These are phyloP conservation scores for Stratiomys singularior DNA, from an alignment of 2,888 invertebrate species.

Conservation along the genomic window DNA sequence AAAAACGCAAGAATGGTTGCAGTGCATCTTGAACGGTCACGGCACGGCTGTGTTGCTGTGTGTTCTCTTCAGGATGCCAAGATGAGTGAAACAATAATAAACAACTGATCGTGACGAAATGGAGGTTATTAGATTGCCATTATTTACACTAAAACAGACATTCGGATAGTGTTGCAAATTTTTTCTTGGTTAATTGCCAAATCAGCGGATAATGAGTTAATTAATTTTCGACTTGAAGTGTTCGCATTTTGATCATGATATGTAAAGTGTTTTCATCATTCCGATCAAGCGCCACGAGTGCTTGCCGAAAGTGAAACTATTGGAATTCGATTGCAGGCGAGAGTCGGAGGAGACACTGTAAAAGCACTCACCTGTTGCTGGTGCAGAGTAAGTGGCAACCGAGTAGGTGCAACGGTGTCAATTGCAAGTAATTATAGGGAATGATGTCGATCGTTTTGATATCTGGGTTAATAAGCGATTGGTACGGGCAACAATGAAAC, in stretches of 20 bases:
- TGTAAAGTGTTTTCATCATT: no score
- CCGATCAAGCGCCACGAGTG: no score
- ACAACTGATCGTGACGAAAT: background rate
- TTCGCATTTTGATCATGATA: no score
- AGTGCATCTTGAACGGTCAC: constrained; percentile 5
- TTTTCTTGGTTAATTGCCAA: background rate
- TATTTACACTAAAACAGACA: background rate
- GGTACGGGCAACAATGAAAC: background rate
- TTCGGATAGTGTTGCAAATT: background rate
- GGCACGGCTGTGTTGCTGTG: constrained; percentile 17
- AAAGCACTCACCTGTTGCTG: constrained; percentile 13
- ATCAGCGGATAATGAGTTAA: background rate
- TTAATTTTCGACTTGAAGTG: no score
- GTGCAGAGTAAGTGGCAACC: background rate
- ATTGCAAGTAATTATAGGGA: constrained; percentile 15
- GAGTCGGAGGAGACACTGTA: background rate
- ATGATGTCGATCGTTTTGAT: background rate
- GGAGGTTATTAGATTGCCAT: constrained; percentile 9
- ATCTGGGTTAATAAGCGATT: constrained; percentile 3
- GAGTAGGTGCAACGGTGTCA: constrained; percentile 18
- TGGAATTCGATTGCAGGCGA: no score
- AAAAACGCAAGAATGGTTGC: constrained; percentile 5
- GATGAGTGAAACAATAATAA: constrained; percentile 11
- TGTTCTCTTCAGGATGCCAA: background rate
- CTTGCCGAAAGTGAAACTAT: no score